Base-by-base conservation (phyloP, 2,113 vertebrate genomes). In the Tetrax tetrax region DNA sequence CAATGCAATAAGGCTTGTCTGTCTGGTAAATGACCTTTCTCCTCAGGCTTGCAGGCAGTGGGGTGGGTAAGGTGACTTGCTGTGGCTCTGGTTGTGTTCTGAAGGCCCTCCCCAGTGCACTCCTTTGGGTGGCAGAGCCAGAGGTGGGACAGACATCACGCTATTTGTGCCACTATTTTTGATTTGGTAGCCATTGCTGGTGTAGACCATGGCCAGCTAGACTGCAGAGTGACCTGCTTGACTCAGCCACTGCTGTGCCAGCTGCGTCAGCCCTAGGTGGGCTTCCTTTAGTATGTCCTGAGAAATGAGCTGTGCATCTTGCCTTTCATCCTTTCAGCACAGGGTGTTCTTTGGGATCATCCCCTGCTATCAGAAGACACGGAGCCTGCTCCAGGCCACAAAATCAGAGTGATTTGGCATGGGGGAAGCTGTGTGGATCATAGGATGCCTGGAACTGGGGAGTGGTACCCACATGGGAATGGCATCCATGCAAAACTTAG, bases 101-200 rank as follows among this genome's bases (percentile, higher is more conserved):
- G 37, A 6, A 25, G 50, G 22, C 11, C 38, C 18, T 82, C 21
- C 15, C n/a, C 17, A 25, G 12, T 53, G 69, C 64, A 27, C 47
- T 38, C 56, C 37, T 70, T 19, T 37, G 74, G 28, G 45, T 59
- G 43, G 23, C 75, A 92, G 38, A 65, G 45, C 14, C 54, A 64
- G 65, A 48, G 47, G 31, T 69, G 35, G 81, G 45, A 66, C 74
- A 75, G 29, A 14, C 1, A 0, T 7, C 10, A 48, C 0, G 1
- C 43, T 63, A 8, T 27, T 66, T 43, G 54, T 60, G 71, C 9
- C 41, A 4, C 50, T 71, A 0, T 8, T 53, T 37, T 6, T 71
- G 20, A 20, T 69, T 66, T 7, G 10, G 51, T 64, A 53, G 35
- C 33, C 23, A 17, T 29, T 79, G 60, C 12, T 66, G 23, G 53